Percentiles rank a stretch among this genome's conserved stretches.
phyloP scores from a whole-genome alignment of 2,797 vertebrate genomes.

The Graptemys geographica region DNA sequence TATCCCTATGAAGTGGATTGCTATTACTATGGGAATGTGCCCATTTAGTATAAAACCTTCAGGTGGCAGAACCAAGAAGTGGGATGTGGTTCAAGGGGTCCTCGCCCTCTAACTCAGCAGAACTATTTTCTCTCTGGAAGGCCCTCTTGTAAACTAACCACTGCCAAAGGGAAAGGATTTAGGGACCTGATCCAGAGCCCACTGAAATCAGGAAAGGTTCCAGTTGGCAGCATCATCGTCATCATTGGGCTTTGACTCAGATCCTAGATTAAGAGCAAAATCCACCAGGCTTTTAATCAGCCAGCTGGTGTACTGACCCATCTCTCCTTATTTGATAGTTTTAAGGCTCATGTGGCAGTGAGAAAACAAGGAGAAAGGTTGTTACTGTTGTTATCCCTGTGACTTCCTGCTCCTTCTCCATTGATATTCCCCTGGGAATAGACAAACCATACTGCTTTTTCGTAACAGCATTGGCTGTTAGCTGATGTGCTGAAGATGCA shows the following conservation, averaged over 20 bases:
- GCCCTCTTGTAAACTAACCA: not conserved
- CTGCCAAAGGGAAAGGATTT: not conserved
- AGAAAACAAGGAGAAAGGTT: not conserved
- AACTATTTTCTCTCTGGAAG: conserved; percentile 58
- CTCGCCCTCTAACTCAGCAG: not conserved
- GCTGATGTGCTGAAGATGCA: not conserved
- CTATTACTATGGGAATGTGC: not conserved
- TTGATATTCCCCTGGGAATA: rapidly evolving
- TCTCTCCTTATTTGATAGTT: not conserved
- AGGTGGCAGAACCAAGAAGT: conserved; percentile 22
- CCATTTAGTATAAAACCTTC: not conserved
- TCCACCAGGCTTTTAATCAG: not conserved
- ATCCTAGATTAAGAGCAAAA: too few relatives aligned
- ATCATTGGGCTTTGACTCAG: not conserved
- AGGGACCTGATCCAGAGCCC: rapidly evolving
- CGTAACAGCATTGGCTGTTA: not conserved
- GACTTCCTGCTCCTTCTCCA: not conserved
- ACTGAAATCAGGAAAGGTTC: not conserved
- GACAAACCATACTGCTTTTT: rapidly evolving
- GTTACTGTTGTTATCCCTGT: too few relatives aligned
- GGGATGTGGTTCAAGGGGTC: conserved; percentile 32
- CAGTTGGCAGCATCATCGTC: not conserved
- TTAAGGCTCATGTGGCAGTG: not conserved
- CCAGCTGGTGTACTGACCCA: not conserved
- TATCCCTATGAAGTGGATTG: not conserved